phyloP scores from a whole-genome alignment of 2,113 vertebrate genomes.

The Camelus bactrianus region DNA sequence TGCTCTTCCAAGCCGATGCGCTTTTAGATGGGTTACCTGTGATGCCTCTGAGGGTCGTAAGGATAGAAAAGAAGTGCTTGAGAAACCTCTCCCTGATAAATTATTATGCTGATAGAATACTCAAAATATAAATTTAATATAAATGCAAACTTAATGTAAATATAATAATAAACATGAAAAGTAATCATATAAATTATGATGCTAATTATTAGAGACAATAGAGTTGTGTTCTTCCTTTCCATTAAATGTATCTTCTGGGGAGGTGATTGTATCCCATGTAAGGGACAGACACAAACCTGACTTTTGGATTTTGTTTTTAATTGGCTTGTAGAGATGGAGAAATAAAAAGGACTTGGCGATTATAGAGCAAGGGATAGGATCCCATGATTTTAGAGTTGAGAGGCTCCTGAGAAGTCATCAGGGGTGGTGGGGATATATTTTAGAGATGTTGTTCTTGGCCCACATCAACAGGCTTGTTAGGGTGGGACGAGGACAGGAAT shows the following conservation, averaged over 20 bases:
- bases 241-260: not conserved
- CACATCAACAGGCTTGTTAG: not conserved
- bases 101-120: too few relatives aligned
- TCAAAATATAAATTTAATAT: too few relatives aligned
- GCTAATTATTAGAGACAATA: not conserved
- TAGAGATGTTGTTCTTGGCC: not conserved
- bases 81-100: not conserved
- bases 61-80: not conserved
- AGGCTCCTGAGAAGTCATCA: not conserved
- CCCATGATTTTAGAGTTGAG: not conserved
- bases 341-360: not conserved
- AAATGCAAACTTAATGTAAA: too few relatives aligned
- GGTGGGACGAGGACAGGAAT: not conserved
- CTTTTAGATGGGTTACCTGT: not conserved
- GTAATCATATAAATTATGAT: too few relatives aligned
- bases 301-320: not conserved
- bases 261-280: not conserved
- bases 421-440: not conserved
- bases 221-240: slow-evolving; percentile 2
- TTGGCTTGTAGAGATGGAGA: not conserved
- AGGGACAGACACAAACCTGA: not conserved
- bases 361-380: not conserved
- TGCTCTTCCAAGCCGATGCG: slow-evolving; percentile 6
- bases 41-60: not conserved
- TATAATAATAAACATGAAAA: too few relatives aligned